Conservation (phyloP, 2,888 invertebrate genomes). For the Brachypalpus laphriformis region DNA sequence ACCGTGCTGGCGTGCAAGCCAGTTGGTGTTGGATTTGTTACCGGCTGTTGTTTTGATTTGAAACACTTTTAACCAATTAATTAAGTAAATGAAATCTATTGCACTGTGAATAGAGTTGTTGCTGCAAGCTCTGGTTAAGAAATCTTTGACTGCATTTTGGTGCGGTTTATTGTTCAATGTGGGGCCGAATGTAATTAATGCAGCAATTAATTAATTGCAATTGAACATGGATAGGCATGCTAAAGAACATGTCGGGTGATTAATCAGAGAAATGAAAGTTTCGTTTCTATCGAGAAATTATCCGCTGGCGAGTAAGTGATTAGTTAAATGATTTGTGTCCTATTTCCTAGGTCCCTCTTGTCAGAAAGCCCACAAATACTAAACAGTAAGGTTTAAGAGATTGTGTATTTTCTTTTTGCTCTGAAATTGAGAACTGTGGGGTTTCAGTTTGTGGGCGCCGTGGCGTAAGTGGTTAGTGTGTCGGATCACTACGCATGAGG, state of each 20-base stretch:
- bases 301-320: neutral
- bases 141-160: neutral
- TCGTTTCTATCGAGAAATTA: conserved; percentile 19
- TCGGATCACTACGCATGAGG: no score
- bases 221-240: conserved; percentile 21
- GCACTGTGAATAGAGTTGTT: conserved; percentile 5
- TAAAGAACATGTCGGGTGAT: conserved; percentile 23
- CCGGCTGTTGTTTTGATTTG: conserved; percentile 5
- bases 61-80: conserved; percentile 29
- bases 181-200: conserved; percentile 19
- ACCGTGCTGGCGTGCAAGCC: neutral
- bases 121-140: neutral
- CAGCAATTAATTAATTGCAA: conserved; percentile 21
- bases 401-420: no score
- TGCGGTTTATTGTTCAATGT: conserved; percentile 12
- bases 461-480: no score
- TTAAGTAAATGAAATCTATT: conserved; percentile 5
- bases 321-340: neutral
- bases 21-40: neutral
- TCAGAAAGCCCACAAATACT: neutral
- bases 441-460: no score
- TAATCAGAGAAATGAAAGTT: conserved; percentile 49
- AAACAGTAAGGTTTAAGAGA: no score
- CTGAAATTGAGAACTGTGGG: no score
- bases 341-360: neutral